A percentile compares a stretch with the other conserved stretches of the same genome.
These are phyloP conservation scores for Pogonophryne albipinna DNA, from an alignment of 2,797 vertebrate species.

Conservation along the genomic window DNA sequence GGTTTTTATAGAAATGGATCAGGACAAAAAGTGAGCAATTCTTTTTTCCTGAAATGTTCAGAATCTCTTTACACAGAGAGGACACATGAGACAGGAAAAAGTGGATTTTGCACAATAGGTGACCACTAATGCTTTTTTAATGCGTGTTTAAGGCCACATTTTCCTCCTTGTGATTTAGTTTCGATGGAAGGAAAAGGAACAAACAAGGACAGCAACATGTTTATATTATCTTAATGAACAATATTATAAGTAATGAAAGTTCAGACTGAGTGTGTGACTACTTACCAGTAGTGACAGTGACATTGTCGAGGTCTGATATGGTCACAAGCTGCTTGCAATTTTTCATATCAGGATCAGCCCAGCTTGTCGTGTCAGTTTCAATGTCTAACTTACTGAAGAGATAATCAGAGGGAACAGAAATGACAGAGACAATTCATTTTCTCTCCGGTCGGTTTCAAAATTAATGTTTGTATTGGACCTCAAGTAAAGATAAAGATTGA, in stretches of 20 bases:
- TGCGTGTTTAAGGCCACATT: neutral
- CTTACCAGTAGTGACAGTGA: slow-evolving; percentile 83
- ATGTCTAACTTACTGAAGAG: slow-evolving; percentile 75
- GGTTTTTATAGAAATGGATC: too few species aligned
- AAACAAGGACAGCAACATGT: neutral
- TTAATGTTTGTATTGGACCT: neutral
- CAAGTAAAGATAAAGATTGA: neutral
- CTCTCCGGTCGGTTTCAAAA: neutral
- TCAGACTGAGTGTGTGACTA: neutral
- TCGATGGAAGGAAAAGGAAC: neutral
- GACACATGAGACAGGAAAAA: too few species aligned
- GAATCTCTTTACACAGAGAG: too few species aligned
- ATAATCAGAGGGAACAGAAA: slow-evolving; percentile 4
- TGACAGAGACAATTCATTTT: neutral
- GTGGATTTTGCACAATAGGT: too few species aligned
- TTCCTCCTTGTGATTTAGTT: neutral
- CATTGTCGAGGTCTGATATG: slow-evolving; percentile 74
- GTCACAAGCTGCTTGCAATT: slow-evolving; percentile 64
- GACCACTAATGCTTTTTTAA: neutral
- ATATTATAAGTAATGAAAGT: neutral
- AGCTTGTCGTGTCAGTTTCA: slow-evolving; percentile 72
- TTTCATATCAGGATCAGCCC: slow-evolving; percentile 76
- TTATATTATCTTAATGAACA: neutral
- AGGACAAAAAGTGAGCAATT: too few species aligned
- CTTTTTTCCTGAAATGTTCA: too few species aligned